Evolutionary conservation across 2,113 vertebrate species (phyloP).

Genomic region (Paedocypris sp.): DNA sequence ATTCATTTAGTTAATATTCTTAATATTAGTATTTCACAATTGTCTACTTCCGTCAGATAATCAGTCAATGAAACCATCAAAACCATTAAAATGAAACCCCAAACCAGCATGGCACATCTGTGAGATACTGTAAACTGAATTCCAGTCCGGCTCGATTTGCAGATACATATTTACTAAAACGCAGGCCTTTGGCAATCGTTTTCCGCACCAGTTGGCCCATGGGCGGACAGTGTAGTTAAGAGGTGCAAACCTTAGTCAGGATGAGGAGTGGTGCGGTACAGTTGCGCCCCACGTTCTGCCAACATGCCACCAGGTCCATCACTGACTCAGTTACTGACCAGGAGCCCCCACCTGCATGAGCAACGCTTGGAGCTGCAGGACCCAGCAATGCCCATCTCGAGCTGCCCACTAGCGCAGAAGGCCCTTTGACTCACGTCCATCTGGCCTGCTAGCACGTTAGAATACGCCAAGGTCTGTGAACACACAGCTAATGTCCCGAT

Average conservation of each 20-base stretch:
- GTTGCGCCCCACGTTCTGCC: slow-evolving; percentile 54
- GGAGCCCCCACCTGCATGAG: slow-evolving; percentile 58
- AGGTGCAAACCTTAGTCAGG: slow-evolving; percentile 64
- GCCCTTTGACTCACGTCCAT: slow-evolving; percentile 70
- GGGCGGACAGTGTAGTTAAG: slow-evolving; percentile 64
- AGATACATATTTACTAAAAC: slow-evolving; percentile 43
- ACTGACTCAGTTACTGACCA: slow-evolving; percentile 63
- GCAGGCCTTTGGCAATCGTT: slow-evolving; percentile 60
- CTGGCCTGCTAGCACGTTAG: slow-evolving; percentile 58
- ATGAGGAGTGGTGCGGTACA: slow-evolving; percentile 54
- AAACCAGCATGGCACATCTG: too few relatives aligned
- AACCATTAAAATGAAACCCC: too few relatives aligned
- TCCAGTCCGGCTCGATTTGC: background rate
- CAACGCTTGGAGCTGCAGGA: slow-evolving; percentile 46
- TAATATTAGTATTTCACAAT: too few relatives aligned
- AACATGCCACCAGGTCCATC: slow-evolving; percentile 52
- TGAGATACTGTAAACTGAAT: background rate
- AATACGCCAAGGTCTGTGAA: slow-evolving; percentile 51
- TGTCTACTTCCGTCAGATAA: too few relatives aligned
- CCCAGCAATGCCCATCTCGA: slow-evolving; percentile 39
- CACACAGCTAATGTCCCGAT: slow-evolving; percentile 38
- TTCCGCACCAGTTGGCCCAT: slow-evolving; percentile 65
- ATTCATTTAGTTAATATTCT: too few relatives aligned
- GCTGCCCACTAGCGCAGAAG: slow-evolving; percentile 56
- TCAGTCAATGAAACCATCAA: too few relatives aligned